Base-by-base conservation (phyloP, 1,140 invertebrate genomes). In the Harpegnathos saltator region DNA sequence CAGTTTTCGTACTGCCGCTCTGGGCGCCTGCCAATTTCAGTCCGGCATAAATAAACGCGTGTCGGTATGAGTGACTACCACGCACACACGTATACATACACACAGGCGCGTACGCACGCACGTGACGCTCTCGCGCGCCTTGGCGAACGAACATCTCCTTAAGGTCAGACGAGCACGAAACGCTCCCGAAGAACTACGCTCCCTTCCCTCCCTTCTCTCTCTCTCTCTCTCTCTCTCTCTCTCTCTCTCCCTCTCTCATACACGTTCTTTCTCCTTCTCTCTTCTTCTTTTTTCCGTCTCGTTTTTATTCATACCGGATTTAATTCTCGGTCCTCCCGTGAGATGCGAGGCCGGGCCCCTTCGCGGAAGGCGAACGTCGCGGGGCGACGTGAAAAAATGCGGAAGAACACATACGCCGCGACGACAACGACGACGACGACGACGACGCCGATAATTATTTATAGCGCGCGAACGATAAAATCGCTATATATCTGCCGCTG, bases 41-140 rank as follows among this genome's bases (percentile, higher is more conserved):
- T 68, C 59, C 44, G 87, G 38, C 87, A 83, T 89, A 89, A 89
- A 88, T 88, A 89, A 89, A 89, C 78, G 72, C 22, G 50, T 59
- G n/a, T 44, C 38, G 38, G 38, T 44, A 9, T 44, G 38, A 9
- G 38, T 44, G 38, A 44, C 38, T 3, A 9, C 1, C 38, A 9
- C 38, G 9, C 33, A 3, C 33, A 33, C 7, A 3, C 7, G 7
- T 33, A 3, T 7, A 33, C 1, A 33, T 44, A 44, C 38, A 44
- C 38, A 11, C 38, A 44, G 3, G 9, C 38, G 38, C 19, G 19
- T 33, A 24, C 44, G 52, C 44, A 50, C 52, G 50, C 56, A 12
- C n/a, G 26, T 52, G 56, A 82, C 29, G 54, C n/a, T 74, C 56
- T 50, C 62, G 63, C 73, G 44, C 59, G 56, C 33, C 33, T 65